Percentiles rank a stretch among this genome's conserved stretches.
phyloP scores from a whole-genome alignment of 2,113 vertebrate species.

The Meriones unguiculatus region DNA sequence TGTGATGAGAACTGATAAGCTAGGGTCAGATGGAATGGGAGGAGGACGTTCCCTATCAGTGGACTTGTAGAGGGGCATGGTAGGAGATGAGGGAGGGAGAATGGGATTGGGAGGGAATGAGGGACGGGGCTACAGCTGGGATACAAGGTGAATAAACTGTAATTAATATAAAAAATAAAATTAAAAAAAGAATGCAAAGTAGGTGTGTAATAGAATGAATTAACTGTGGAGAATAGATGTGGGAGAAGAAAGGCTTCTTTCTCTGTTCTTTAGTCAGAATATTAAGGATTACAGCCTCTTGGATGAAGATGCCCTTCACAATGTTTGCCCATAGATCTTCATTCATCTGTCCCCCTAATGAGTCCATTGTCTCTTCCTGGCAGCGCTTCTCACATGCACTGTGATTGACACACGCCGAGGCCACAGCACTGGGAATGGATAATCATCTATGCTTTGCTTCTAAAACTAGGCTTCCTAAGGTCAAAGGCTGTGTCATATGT shows the following conservation, averaged over 20 bases:
- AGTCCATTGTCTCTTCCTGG: background rate
- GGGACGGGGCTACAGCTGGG: too few species aligned
- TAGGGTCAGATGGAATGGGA: too few species aligned
- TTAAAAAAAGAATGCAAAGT: background rate
- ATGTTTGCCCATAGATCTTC: background rate
- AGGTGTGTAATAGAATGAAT: too few species aligned
- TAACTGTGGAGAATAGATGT: background rate
- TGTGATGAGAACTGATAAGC: too few species aligned
- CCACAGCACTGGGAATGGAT: background rate
- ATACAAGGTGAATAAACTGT: too few species aligned
- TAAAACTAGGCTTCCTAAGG: slow-evolving; percentile 32
- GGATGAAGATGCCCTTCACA: background rate
- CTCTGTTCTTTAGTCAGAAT: background rate
- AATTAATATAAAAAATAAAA: too few species aligned
- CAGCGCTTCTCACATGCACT: background rate
- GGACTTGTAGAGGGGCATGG: too few species aligned
- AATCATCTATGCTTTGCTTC: background rate
- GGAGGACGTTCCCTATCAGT: too few species aligned
- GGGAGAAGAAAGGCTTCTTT: background rate
- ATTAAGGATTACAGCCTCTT: background rate
- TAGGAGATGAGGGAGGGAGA: too few species aligned
- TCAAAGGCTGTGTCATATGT: background rate
- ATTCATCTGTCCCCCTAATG: background rate
- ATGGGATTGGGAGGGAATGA: too few species aligned
- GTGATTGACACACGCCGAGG: background rate